Evolutionary conservation across 2,113 vertebrate species (phyloP), one percentile per base, ranked within the genome.

Genomic region (Erythrolamprus reginae): DNA sequence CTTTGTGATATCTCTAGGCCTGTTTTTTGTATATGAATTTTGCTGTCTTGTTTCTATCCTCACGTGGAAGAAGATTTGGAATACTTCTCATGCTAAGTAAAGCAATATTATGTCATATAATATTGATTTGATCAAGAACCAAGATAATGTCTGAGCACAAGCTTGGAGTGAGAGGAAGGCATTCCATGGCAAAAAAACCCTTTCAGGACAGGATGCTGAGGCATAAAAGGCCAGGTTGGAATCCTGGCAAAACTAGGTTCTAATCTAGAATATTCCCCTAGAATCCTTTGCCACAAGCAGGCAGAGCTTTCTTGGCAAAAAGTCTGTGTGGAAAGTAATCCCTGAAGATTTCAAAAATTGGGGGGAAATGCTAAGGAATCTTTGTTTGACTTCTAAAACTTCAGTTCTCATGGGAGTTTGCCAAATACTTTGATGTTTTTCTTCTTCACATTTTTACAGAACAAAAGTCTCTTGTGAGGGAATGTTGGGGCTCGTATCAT

Each of bases 401-500:
- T 95, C 89, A 53, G 88, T 89, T 93, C 10, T 56, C 83, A 33
- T 88, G 88, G 89, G 86, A 87, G 91, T 94, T 96, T 90, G 33
- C 24, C 93, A 92, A 95, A 94, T 77, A 55, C 87, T 90, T 93
- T 89, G 93, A 88, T 51, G 88, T 95, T 96, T 91, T 93, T 65
- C 85, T 90, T 93, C 38, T 92, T 90, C 90, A 91, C 1, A 3
- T 93, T 86, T 94, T 95, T 91, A 58, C 84, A 45, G 91, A 91
- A 95, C 93, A 91, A 83, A 95, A 94, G 93, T 89, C 94, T 91
- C 95, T 93, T 91, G 48, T 92, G 95, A 92, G 82, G 94, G 91
- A 10, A 0, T 51, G 92, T 90, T 84, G 93, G 70, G 92, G 92
- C 86, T 85, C 90, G 90, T 82, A 70, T 33, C 4, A 61, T 91